Evolutionary conservation across 2,888 invertebrate species (phyloP), one percentile per base, ranked within the genome.

Genomic region (Venusia cambrica): DNA sequence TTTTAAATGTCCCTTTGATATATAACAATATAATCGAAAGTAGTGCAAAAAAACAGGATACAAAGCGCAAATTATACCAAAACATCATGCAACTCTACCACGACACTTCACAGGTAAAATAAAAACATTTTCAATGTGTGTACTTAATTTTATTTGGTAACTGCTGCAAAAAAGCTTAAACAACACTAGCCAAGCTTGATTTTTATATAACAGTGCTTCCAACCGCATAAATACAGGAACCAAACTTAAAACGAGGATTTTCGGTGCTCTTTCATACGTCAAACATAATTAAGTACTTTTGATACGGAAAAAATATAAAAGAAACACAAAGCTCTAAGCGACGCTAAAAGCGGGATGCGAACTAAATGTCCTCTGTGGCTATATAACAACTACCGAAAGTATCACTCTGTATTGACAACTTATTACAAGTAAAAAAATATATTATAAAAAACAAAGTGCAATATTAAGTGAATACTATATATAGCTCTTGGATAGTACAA

Each of bases 91-190:
- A 24, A 32, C 13, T 8, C 9, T 9, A 25, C 12, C 17, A 19
- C 21, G 3, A 12, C 7, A 26, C 22, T 12, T 10, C n/a, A 19
- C 15, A 25, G 33, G 38, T 27, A 48, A 68, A 69, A 66, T 60
- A 64, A 71, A 71, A 68, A 66, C 62, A 53, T 43, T 48, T 39
- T 58, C 39, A 57, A 55, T 52, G 53, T 60, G 63, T 73, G 73
- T 76, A 76, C 73, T 77, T 73, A 72, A 66, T 66, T 78, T 80
- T 78, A 79, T 79, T 79, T 80, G 83, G 83, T 83, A 83, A 83
- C 80, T 78, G 77, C 72, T 73, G 78, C 67, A 72, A 64, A 65
- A 62, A 72, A 73, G 71, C 67, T 64, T 65, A 58, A 68, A 74
- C 65, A 73, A 72, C 66, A 64, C 38, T 57, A 66, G 64, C 66